Conservation (phyloP, 2,797 vertebrate genomes). For the Echiichthys vipera region DNA sequence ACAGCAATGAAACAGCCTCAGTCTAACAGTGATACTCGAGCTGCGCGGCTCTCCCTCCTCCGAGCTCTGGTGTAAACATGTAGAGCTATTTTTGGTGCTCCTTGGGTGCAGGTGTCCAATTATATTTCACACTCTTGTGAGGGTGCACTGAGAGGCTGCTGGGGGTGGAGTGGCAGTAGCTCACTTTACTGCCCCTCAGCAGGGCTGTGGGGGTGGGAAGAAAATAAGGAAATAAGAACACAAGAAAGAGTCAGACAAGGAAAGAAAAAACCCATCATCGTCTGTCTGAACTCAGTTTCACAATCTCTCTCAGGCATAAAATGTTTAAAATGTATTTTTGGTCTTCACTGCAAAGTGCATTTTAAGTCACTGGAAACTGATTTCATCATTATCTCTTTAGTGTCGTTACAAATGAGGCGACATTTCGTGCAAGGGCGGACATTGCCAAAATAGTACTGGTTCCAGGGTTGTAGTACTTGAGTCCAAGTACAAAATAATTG, state of each 20-base stretch:
- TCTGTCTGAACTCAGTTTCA: neutral
- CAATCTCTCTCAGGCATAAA: neutral
- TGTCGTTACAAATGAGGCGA: no score
- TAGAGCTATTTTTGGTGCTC: constrained; percentile 73
- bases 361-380: no score
- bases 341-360: no score
- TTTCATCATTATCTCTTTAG: no score
- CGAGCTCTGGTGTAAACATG: constrained; percentile 64
- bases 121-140: constrained; percentile 80
- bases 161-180: constrained; percentile 38
- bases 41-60: constrained; percentile 43
- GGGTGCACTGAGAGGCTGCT: constrained; percentile 59
- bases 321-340: no score
- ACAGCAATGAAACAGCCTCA: constrained; percentile 44
- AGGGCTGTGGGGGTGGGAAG: neutral
- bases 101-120: constrained; percentile 81
- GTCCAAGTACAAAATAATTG: no score
- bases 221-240: constrained; percentile 4
- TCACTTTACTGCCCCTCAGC: constrained; percentile 53
- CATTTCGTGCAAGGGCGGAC: no score
- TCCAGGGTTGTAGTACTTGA: no score
- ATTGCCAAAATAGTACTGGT: no score
- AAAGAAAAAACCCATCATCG: neutral
- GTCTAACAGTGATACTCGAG: constrained; percentile 50
- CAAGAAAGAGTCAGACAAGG: neutral